Base-by-base conservation (phyloP, 2,113 vertebrate species). In the Rallus limicola region DNA sequence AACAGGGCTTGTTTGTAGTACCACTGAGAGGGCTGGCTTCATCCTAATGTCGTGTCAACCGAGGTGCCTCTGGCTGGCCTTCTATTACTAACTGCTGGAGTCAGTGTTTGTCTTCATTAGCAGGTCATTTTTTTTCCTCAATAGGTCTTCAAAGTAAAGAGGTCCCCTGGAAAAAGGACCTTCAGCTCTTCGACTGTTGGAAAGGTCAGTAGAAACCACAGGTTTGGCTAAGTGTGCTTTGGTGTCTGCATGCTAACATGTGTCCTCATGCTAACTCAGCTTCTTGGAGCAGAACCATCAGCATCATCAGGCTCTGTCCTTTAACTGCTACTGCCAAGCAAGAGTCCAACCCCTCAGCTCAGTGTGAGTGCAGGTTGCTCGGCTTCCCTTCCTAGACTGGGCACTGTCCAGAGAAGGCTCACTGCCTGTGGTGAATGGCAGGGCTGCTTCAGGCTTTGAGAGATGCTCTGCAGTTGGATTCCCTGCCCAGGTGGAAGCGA, bases 141-240 rank as follows among this genome's bases (percentile, higher is more conserved):
- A 21, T 42, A 99, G 98, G 98, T 24, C 98, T 99, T 88, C 98
- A 99, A 94, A 97, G 97, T 23, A 99, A 98, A 95, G 96, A 97
- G 6, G 44, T 98, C 33, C 92, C 98, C 26, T 99, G 98, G 98
- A 99, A 98, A 88, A 98, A 91, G 40, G 98, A 99, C 88, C 95
- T 86, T 89, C 96, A 96, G 75, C 97, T 98, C 52, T 98, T 99
- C 38, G 88, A 97, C 69, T 97, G 98, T 6, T 99, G 99, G 99
- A 98, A 98, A 98, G 98, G 97, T 98, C 77, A 81, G 97, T 81
- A 25, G 56, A 21, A 88, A 12, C 31, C 1, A 0, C n/a, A 19
- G 34, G 24, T 52, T 81, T 74, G 64, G 48, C 48, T 56, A n/a
- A 33, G 20, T 2, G 17, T 70, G 52, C 13, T 52, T 25, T 28